These are phyloP conservation scores for Heteromormyrus szaboi DNA, from an alignment of 2,797 vertebrate species.

Conservation along the genomic window DNA sequence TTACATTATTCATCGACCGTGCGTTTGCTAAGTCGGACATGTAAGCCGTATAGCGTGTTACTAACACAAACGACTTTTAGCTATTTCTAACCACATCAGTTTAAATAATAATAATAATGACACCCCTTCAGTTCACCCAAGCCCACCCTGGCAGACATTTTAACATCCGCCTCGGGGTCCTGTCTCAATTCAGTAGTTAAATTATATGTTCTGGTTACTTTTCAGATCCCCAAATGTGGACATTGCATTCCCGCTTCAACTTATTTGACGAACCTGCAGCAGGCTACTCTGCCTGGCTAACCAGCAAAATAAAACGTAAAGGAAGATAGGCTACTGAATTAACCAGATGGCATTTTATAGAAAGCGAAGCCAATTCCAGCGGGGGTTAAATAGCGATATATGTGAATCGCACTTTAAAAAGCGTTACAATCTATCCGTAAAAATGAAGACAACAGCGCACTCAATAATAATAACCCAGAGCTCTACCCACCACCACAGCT, in stretches of 20 bases:
- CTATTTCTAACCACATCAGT: not conserved
- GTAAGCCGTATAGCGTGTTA: not conserved
- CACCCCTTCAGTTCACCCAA: not conserved
- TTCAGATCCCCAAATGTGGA: not conserved
- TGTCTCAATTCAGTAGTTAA: not conserved
- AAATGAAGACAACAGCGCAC: not conserved
- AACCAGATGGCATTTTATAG: not conserved
- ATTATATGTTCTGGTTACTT: not conserved
- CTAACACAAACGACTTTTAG: not conserved
- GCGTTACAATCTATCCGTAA: not conserved
- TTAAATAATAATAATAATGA: not conserved
- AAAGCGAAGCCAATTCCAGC: not conserved
- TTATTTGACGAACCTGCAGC: not conserved
- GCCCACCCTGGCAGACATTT: not conserved
- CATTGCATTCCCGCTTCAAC: not conserved
- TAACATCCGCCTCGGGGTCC: not conserved
- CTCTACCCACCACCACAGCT: not conserved
- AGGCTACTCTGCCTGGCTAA: not conserved
- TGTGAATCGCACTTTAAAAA: not conserved
- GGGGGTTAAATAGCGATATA: not conserved
- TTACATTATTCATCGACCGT: constrained; percentile 11
- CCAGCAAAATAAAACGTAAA: not conserved
- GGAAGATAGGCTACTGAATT: not conserved
- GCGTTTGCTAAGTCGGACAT: not conserved
- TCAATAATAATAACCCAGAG: not conserved